Percentiles rank a stretch among this genome's conserved stretches.
Conservation (phyloP, 2,113 vertebrate species). For the Pluvianellus socialis region DNA sequence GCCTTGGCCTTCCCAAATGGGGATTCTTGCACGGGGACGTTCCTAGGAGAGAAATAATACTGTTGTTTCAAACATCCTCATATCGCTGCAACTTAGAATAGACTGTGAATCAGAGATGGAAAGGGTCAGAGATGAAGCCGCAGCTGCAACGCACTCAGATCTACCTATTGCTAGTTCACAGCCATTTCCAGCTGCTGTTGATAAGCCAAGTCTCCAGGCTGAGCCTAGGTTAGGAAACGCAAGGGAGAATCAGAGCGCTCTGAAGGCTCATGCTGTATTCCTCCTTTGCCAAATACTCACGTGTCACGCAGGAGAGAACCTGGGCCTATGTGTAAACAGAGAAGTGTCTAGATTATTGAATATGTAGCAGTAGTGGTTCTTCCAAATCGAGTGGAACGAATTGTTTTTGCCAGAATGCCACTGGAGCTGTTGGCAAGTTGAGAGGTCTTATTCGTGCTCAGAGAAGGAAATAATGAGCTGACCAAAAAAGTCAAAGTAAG, state of each 20-base stretch:
- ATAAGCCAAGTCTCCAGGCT: background rate
- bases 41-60: background rate
- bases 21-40: background rate
- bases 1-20: background rate
- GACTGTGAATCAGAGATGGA: background rate
- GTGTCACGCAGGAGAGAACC: background rate
- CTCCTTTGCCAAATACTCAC: background rate
- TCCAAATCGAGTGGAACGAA: background rate
- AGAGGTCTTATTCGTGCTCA: background rate
- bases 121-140: background rate
- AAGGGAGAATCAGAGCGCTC: background rate
- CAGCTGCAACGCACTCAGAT: background rate
- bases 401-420: background rate
- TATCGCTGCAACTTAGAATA: background rate
- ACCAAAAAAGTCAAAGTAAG: background rate
- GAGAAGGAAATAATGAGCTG: background rate
- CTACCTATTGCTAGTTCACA: background rate
- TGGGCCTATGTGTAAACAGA: rapidly evolving
- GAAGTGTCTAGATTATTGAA: background rate
- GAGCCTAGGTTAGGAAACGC: background rate
- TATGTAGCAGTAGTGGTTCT: background rate
- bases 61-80: background rate
- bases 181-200: background rate
- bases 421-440: background rate
- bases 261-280: background rate